These are phyloP conservation scores for Cecidostiba fungosa DNA, from an alignment of 2,888 invertebrate genomes.

Conservation along the genomic window DNA sequence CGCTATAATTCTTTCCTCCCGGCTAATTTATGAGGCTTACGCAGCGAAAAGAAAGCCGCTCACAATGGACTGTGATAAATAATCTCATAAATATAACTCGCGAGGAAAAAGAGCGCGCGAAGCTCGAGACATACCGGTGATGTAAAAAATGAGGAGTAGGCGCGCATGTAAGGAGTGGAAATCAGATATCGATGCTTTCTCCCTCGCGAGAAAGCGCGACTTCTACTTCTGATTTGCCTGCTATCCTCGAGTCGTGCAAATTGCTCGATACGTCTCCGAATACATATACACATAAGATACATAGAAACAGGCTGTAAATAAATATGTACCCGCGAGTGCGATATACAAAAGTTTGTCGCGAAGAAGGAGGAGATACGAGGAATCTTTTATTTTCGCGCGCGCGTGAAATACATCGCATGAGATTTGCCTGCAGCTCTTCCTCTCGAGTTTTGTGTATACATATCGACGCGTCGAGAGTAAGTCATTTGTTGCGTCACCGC, in stretches of 20 bases:
- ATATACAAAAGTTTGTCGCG: neutral
- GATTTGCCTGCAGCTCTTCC: neutral
- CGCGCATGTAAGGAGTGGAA: too few species aligned
- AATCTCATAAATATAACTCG: conserved; percentile 58
- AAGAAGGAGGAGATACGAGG: neutral
- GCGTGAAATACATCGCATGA: neutral
- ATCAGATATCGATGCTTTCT: neutral
- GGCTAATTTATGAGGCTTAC: conserved; percentile 21
- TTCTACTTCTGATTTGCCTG: neutral
- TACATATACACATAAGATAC: neutral
- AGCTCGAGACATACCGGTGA: neutral
- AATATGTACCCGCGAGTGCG: neutral
- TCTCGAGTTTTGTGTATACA: neutral
- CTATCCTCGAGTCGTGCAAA: conserved; percentile 15
- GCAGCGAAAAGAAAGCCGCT: neutral
- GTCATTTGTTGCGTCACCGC: conserved; percentile 18
- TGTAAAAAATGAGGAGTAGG: neutral
- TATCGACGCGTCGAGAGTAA: conserved; percentile 2
- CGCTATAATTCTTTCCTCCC: neutral
- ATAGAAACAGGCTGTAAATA: conserved; percentile 31
- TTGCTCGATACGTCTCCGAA: conserved; percentile 28
- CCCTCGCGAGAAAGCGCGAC: neutral
- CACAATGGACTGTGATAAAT: conserved; percentile 55
- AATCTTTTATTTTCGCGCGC: conserved; percentile 29
- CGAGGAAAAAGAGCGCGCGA: neutral